Evolutionary conservation across 1,140 invertebrate genomes (phyloP).

Genomic region (Tetragonula clypearis): DNA sequence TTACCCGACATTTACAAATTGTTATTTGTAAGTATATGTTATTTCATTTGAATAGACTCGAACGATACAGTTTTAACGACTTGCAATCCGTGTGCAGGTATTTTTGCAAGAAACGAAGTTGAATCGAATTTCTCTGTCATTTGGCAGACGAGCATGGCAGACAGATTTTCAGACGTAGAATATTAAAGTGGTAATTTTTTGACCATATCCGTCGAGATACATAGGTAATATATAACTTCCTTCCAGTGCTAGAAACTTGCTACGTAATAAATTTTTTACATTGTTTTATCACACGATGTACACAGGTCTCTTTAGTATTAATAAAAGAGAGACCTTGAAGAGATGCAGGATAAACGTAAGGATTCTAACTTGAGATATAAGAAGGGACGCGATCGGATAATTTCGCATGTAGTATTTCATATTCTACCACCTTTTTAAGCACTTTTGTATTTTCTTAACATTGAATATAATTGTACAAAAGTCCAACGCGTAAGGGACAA

Average conservation of each 20-base stretch:
- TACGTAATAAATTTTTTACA: conserved; percentile 40
- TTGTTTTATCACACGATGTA: conserved; percentile 11
- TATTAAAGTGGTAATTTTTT: conserved; percentile 50
- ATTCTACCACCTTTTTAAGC: conserved; percentile 57
- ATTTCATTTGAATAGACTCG: conserved; percentile 13
- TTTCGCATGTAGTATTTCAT: conserved; percentile 55
- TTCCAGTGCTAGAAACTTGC: conserved; percentile 56
- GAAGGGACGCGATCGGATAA: conserved; percentile 19
- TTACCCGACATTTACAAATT: conserved; percentile 29
- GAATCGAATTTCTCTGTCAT: conserved; percentile 21
- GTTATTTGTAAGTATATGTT: conserved; percentile 37
- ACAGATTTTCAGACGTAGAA: conserved; percentile 43
- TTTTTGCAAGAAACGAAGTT: neutral
- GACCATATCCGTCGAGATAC: conserved; percentile 60
- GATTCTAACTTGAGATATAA: conserved; percentile 15
- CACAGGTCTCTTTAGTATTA: conserved; percentile 45
- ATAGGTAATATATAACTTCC: conserved; percentile 43
- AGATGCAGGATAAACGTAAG: conserved; percentile 49
- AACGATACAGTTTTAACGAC: neutral
- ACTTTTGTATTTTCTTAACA: conserved; percentile 65
- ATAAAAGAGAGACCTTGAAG: conserved; percentile 12
- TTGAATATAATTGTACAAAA: conserved; percentile 66
- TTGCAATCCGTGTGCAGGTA: conserved; percentile 10
- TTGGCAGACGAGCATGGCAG: neutral
- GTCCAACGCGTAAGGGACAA: conserved; percentile 51